Conservation (phyloP, 2,888 invertebrate species). For the Drosophila recens region DNA sequence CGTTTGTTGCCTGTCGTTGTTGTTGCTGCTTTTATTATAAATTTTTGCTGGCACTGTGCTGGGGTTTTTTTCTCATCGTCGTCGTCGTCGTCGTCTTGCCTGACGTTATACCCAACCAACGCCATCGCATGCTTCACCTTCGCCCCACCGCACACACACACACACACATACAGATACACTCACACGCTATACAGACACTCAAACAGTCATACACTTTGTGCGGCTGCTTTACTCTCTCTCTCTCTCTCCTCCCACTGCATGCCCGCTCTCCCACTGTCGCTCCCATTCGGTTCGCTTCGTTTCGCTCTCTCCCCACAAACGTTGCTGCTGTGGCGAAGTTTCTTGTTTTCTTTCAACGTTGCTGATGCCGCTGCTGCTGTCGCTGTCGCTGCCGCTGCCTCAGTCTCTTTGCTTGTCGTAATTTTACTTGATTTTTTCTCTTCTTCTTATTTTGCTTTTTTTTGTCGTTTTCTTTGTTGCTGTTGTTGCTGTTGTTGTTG, state of each 20-base stretch:
- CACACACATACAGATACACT: constrained; percentile 24
- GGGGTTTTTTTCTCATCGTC: constrained; percentile 51
- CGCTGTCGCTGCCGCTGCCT: constrained; percentile 29
- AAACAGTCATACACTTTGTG: constrained; percentile 70
- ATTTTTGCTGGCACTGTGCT: constrained; percentile 72
- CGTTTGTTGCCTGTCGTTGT: constrained; percentile 45
- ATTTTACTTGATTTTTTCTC: constrained; percentile 74
- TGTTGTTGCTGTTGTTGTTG: constrained; percentile 30
- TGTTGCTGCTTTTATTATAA: constrained; percentile 70
- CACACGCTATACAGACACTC: constrained; percentile 37
- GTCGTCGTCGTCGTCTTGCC: constrained; percentile 63
- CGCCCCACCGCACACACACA: constrained; percentile 71
- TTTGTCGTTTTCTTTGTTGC: constrained; percentile 30
- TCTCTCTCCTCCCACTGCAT: constrained; percentile 16
- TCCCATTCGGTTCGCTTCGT: constrained; percentile 10
- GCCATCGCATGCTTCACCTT: constrained; percentile 82
- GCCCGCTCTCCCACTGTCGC: constrained; percentile 24
- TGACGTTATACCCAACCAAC: constrained; percentile 67
- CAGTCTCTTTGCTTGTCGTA: constrained; percentile 74
- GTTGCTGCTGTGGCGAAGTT: constrained; percentile 60
- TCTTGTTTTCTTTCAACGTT: constrained; percentile 71
- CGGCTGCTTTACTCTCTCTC: constrained; percentile 54
- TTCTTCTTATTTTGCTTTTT: constrained; percentile 43
- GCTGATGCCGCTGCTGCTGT: constrained; percentile 34
- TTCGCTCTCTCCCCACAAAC: constrained; percentile 31